These are phyloP conservation scores for Rissa tridactyla DNA, from an alignment of 2,113 vertebrate genomes.

Conservation along the genomic window DNA sequence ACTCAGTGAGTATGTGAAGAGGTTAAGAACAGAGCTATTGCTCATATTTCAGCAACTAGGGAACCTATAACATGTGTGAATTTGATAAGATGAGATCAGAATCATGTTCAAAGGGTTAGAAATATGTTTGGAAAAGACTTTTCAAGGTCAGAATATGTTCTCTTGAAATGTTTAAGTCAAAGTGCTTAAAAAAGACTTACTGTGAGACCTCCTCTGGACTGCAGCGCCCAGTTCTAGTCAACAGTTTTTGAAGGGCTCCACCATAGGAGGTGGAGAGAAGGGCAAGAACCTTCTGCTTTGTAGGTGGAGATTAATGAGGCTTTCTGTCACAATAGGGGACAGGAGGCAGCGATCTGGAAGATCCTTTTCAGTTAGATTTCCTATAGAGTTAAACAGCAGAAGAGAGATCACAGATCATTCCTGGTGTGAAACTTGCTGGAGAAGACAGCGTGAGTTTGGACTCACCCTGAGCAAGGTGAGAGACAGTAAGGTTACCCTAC, in stretches of 20 bases:
- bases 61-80: background rate
- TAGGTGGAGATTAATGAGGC: background rate
- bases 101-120: background rate
- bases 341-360: background rate
- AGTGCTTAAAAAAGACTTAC: background rate
- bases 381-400: background rate
- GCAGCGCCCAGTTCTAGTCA: background rate
- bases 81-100: background rate
- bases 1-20: background rate
- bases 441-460: background rate
- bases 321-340: background rate
- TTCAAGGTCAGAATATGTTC: background rate
- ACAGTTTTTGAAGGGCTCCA: background rate
- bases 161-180: background rate
- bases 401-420: background rate
- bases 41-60: background rate
- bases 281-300: background rate
- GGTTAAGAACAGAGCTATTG: background rate
- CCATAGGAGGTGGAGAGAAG: background rate
- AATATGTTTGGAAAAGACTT: background rate
- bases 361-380: background rate
- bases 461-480: background rate
- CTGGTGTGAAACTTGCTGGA: background rate
- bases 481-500: background rate
- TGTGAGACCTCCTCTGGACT: background rate